Evolutionary conservation across 2,797 vertebrate species (phyloP), one percentile per base, ranked within the genome.

Genomic region (Sarcoramphus papa): DNA sequence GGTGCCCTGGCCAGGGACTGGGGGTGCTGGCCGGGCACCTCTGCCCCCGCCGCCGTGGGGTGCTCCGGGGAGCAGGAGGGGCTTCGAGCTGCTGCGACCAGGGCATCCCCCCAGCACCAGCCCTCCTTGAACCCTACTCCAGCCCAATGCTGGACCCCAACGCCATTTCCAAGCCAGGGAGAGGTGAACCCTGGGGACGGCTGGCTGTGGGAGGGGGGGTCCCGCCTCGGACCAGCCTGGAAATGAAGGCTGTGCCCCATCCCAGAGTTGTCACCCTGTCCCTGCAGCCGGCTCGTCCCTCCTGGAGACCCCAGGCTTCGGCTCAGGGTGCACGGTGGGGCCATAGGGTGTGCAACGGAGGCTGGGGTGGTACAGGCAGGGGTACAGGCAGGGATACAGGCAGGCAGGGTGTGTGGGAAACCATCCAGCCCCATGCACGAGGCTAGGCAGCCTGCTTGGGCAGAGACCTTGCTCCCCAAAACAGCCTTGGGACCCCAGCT

Each of bases 271-370:
- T 19, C 54, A 56, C 33, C 25, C 33, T 13, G 28, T 33, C 30
- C 54, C 45, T 20, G 16, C 11, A 53, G 54, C 43, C 7, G 3
- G n/a, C 21, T 69, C 7, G 33, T 64, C 20, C n/a, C 56, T n/a
- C 31, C 50, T n/a, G 50, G 21, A 64, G 33, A 47, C 24, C 50
- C 47, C 37, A 30, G 33, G 62, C 23, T 78, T 60, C 8, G 9
- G 9, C 12, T 53, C 14, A 14, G 12, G 53, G 22, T 10, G 25
- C 68, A 11, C 3, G 19, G n/a, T 27, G 30, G 27, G 60, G 27
- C 47, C 10, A 23, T 0, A 10, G 15, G 25, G 40, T 7, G 17
- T 33, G 30, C 17, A 50, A 0, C 14, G 20, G 14, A 28, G 19
- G 19, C 12, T 23, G 10, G 28, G 63, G 43, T 9, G 48, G 18